Conservation (phyloP, 2,797 vertebrate species). For the Eidolon dupreanum region DNA sequence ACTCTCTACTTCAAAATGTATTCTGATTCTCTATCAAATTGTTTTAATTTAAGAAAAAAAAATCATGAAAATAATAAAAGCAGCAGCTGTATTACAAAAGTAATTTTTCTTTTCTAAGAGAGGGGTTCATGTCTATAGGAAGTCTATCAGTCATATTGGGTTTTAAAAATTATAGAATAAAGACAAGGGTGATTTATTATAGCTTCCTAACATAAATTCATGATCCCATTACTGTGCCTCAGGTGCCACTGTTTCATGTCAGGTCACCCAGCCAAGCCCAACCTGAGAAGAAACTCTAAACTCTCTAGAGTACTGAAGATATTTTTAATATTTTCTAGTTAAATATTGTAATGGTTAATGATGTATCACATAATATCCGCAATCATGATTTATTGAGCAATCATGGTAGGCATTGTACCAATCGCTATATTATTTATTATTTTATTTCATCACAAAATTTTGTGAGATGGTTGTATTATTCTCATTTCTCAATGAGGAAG, state of each 20-base stretch:
- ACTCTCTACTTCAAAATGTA: not conserved
- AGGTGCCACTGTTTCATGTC: not conserved
- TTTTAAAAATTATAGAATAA: not conserved
- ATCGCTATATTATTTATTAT: not conserved
- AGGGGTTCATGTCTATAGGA: not conserved
- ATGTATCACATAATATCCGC: not conserved
- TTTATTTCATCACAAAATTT: not conserved
- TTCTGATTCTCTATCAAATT: not conserved
- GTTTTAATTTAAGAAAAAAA: slow-evolving; percentile 40
- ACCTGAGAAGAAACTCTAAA: not conserved
- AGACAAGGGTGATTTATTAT: not conserved
- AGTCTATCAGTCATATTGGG: not conserved
- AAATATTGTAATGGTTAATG: not conserved
- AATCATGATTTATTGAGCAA: not conserved
- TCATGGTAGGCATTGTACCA: not conserved
- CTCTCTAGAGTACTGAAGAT: not conserved
- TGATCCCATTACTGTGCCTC: not conserved
- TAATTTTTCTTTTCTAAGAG: slow-evolving; percentile 28
- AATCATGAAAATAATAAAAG: not conserved
- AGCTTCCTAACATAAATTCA: not conserved
- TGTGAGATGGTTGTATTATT: not conserved
- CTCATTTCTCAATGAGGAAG: not conserved
- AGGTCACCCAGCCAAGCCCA: fast-evolving
- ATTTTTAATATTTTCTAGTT: not conserved
- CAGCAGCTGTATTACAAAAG: not conserved